Evolutionary conservation across 1,140 invertebrate species (phyloP).

Genomic region (Idris sp.): DNA sequence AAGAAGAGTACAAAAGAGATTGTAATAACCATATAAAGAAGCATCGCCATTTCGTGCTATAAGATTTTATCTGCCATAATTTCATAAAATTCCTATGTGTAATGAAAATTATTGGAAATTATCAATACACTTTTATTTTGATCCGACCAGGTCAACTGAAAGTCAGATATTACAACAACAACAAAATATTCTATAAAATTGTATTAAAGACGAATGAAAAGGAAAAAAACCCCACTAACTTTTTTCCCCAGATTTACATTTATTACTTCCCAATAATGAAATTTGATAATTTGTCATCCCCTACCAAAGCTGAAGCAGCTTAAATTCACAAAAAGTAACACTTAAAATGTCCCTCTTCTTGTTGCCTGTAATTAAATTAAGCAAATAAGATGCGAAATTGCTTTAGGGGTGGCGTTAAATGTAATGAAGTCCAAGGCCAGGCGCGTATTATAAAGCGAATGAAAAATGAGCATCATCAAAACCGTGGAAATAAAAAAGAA

Average conservation of each 20-base stretch:
- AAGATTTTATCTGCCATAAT: conserved; percentile 40
- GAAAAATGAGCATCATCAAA: conserved; percentile 57
- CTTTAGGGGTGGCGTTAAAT: conserved; percentile 26
- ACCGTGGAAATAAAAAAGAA: conserved; percentile 49
- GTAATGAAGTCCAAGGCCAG: conserved; percentile 42
- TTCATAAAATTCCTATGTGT: conserved; percentile 3
- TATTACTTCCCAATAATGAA: too few relatives aligned
- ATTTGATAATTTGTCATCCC: too few relatives aligned
- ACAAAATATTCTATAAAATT: too few relatives aligned
- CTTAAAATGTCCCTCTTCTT: too few relatives aligned
- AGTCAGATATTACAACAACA: conserved; percentile 6
- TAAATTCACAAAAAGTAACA: too few relatives aligned
- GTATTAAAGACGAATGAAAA: neutral
- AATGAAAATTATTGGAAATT: conserved; percentile 27
- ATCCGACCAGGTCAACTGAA: conserved; percentile 18
- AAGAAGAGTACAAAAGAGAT: too few relatives aligned
- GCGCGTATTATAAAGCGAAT: conserved; percentile 41
- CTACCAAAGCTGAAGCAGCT: too few relatives aligned
- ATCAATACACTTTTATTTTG: conserved; percentile 19
- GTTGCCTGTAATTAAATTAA: too few relatives aligned
- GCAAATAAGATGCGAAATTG: neutral
- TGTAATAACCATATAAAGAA: conserved; percentile 16
- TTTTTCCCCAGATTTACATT: too few relatives aligned
- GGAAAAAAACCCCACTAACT: neutral
- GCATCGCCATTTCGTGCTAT: conserved; percentile 10